A percentile compares a stretch with the other conserved stretches of the same genome.
Conservation (phyloP, 2,113 vertebrate species). For the Todiramphus chloris region DNA sequence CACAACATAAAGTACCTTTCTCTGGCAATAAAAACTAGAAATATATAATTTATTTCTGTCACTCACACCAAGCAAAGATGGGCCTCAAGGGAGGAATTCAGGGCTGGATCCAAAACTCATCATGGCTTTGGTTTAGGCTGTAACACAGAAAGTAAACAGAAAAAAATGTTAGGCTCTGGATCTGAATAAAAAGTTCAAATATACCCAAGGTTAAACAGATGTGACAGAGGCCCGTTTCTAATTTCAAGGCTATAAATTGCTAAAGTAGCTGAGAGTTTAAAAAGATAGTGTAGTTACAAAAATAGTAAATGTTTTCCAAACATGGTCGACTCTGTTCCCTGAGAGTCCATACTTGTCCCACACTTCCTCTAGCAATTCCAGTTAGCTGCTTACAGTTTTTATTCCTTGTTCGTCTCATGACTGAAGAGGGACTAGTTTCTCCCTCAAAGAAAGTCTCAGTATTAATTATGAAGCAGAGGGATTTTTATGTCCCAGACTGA, state of each 20-base stretch:
- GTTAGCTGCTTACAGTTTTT: background rate
- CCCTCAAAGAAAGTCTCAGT: background rate
- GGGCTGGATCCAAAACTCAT: background rate
- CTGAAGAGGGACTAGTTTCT: background rate
- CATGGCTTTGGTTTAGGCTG: background rate
- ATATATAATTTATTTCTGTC: background rate
- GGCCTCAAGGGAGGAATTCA: background rate
- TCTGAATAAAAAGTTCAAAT: background rate
- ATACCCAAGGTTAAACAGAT: background rate
- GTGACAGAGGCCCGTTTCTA: background rate
- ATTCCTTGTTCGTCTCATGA: background rate
- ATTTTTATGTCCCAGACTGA: background rate
- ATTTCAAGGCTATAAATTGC: background rate
- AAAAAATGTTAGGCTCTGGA: background rate
- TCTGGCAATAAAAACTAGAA: slow-evolving; percentile 3
- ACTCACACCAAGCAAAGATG: background rate
- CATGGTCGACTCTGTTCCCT: background rate
- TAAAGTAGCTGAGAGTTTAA: background rate
- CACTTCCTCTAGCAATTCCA: background rate
- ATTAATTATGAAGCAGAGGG: background rate
- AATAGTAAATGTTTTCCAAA: background rate
- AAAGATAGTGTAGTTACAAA: background rate
- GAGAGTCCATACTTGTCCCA: background rate
- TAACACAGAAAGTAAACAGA: background rate
- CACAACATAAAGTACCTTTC: background rate